Conservation (phyloP, 2,113 vertebrate species). For the Tapirus terrestris region DNA sequence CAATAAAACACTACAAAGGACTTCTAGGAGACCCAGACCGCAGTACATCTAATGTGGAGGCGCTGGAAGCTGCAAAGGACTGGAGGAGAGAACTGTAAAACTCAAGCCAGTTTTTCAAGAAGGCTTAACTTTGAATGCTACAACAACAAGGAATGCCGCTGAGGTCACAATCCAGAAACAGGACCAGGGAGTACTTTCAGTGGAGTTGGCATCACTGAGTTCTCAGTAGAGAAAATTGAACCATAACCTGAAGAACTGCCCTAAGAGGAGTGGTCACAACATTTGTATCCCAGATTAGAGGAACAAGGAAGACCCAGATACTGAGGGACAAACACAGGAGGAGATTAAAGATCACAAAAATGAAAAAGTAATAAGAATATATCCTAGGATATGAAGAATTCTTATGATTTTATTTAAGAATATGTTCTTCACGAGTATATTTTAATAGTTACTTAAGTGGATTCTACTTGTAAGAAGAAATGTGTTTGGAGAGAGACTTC, state of each 20-base stretch:
- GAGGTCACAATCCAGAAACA: neutral
- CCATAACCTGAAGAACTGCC: neutral
- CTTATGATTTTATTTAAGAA: neutral
- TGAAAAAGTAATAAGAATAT: neutral
- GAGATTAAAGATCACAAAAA: neutral
- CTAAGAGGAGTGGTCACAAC: neutral
- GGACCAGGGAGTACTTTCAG: neutral
- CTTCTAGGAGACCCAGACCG: no score
- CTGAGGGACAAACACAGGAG: neutral
- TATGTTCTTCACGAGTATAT: neutral
- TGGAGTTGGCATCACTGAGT: neutral
- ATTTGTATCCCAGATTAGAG: neutral
- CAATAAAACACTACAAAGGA: no score
- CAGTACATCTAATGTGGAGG: no score
- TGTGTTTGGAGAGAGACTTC: no score
- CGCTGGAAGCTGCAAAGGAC: no score
- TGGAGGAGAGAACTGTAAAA: neutral
- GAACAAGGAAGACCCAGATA: neutral
- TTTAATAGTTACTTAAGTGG: neutral
- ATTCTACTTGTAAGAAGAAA: neutral
- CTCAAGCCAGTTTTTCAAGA: neutral
- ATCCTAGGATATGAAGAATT: neutral
- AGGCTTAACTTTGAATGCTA: neutral
- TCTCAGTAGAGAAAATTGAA: neutral
- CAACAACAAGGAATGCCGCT: neutral